Base-by-base conservation (phyloP, 2,888 invertebrate genomes). In the Esperia sulphurella region DNA sequence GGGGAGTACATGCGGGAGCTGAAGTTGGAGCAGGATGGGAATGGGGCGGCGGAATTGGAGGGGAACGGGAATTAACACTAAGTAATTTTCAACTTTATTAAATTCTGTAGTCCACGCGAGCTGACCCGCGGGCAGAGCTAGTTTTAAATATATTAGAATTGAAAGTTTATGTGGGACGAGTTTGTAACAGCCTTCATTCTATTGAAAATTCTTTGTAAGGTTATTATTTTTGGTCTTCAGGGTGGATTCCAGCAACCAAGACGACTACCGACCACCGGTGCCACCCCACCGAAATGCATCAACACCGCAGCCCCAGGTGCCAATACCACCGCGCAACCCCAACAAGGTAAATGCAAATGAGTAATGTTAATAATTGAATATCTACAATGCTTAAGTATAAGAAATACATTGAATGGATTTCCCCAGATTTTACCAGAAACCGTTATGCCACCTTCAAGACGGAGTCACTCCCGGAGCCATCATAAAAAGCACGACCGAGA, bases 211-310 rank as follows among this genome's bases (percentile, higher is more conserved):
- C 55, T 62, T 61, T 71, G 64, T 64, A 73, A 72, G 71, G 68
- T 75, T 74, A 83, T 78, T 76, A 83, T 66, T 64, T 63, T 58
- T 66, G 76, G 70, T 73, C 65, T 75, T 57, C 83, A 87, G 81
- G 82, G 89, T 68, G 69, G 92, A 92, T 55, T 62, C 74, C 35
- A 65, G 63, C 58, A 64, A 61, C 61, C 64, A 73, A 56, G 84
- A 81, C 63, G 95, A 95, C 58, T 96, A 96, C 84, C 92, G 94
- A 60, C 96, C 96, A 4, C 96, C 96, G n/a, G 95, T 96, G 48
- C 96, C 96, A 14, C 97, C 96, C 30, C 96, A 96, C 73, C 91
- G 96, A 60, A 95, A 94, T 81, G 91, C 95, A 35, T 92, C 73
- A 33, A 86, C 92, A 37, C 75, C 82, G 31, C 81, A 78, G 53